Base-by-base conservation (phyloP, 2,113 vertebrate species). In the Cynocephalus volans region DNA sequence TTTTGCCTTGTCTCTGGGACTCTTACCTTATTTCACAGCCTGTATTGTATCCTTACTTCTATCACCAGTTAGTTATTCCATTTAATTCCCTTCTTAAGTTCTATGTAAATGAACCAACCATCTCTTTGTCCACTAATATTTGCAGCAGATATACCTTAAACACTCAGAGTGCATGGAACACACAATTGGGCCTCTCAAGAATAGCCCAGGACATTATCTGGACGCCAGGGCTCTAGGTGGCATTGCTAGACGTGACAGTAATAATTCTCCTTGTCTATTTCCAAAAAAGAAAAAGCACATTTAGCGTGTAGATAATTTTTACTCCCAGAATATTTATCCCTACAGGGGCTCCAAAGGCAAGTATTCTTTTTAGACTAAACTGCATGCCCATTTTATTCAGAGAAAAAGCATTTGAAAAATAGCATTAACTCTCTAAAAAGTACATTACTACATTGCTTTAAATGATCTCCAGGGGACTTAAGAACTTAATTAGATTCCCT, bases 401-500 rank as follows among this genome's bases (percentile, higher is more conserved):
- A 88, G 70, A n/a, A 83, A 95, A 82, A 77, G 7, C 18, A 56
- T 45, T 91, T 50, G 50, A 84, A 82, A 95, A 75, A 31, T 56
- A 77, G 41, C 15, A 81, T 58, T 70, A 87, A 56, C 90, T 92
- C 50, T 96, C 41, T 82, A 93, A 88, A 67, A 88, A 58, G 17
- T 83, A 13, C 3, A 31, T 54, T 36, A 50, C 6, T 48, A 58
- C 9, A 67, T 79, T 88, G 28, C 9, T 70, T 69, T 83, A 85
- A 81, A 70, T 93, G 56, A 64, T 95, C 45, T 86, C 67, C 45
- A 93, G 41, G 69, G 62, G 24, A 28, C 8, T 13, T 84, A 58
- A 70, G 79, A 48, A 87, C 14, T 93, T 95, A 87, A 90, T 23
- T 93, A 56, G 50, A 88, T 96, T 90, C 45, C 69, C 21, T 28